phyloP scores from a whole-genome alignment of 2,888 invertebrate genomes.

The Caenorhabditis wallacei region DNA sequence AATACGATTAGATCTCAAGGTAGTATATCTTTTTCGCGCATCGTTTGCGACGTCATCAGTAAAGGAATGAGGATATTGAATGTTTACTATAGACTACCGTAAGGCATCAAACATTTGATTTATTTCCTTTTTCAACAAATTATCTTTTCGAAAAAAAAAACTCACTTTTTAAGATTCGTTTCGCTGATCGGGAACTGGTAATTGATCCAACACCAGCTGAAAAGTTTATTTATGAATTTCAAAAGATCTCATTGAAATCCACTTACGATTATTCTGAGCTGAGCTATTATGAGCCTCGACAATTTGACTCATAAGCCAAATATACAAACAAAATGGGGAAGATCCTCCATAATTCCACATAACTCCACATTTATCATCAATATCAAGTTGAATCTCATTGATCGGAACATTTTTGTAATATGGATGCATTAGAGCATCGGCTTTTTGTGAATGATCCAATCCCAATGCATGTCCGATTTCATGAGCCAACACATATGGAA shows the following conservation, averaged over 20 bases:
- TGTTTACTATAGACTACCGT: conserved; percentile 6
- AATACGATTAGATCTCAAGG: conserved; percentile 23
- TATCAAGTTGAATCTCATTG: conserved; percentile 77
- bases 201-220: conserved; percentile 53
- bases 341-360: conserved; percentile 83
- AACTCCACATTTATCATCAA: conserved; percentile 83
- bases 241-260: not conserved
- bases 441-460: conserved; percentile 79
- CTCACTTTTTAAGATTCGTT: conserved; percentile 47
- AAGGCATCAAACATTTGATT: conserved; percentile 15
- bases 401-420: conserved; percentile 79
- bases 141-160: not conserved
- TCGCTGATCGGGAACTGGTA: conserved; percentile 26
- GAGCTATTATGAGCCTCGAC: conserved; percentile 66
- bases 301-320: conserved; percentile 82
- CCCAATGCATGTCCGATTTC: conserved; percentile 83
- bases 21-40: conserved; percentile 43
- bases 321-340: conserved; percentile 81
- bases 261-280: conserved; percentile 42
- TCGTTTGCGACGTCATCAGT: conserved; percentile 42
- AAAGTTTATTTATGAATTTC: not conserved
- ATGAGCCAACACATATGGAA: conserved; percentile 84
- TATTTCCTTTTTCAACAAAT: not conserved
- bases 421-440: conserved; percentile 81
- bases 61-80: conserved; percentile 10